These are phyloP conservation scores for Oligia fasciuncula DNA, from an alignment of 2,888 invertebrate species.

Conservation along the genomic window DNA sequence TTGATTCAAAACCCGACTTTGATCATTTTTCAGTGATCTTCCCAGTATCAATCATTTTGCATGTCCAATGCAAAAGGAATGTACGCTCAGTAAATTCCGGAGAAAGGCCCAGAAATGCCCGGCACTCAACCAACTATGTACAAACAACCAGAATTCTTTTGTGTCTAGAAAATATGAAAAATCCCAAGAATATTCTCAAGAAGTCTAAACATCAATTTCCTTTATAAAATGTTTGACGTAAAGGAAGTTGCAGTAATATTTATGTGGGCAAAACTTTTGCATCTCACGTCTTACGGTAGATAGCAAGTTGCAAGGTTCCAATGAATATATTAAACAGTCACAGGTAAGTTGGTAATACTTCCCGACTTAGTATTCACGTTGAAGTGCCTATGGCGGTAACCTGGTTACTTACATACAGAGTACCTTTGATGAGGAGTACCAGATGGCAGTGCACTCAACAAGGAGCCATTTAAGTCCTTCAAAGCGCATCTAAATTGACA, in stretches of 20 bases:
- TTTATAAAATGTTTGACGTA: constrained; percentile 56
- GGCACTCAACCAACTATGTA: constrained; percentile 10
- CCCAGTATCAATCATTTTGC: constrained; percentile 8
- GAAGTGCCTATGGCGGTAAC: constrained; percentile 71
- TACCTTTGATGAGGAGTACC: constrained; percentile 60
- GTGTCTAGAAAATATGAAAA: constrained; percentile 31
- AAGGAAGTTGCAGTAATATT: constrained; percentile 62
- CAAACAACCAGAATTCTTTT: constrained; percentile 26
- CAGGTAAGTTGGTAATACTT: constrained; percentile 74
- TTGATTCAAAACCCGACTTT: constrained; percentile 7
- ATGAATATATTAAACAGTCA: constrained; percentile 84
- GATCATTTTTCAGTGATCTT: constrained; percentile 14
- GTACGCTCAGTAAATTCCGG: constrained; percentile 10
- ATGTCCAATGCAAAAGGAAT: background rate
- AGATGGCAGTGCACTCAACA: constrained; percentile 48
- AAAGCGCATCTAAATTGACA: constrained; percentile 52
- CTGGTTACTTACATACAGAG: constrained; percentile 69
- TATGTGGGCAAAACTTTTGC: constrained; percentile 73
- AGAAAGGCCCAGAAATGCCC: constrained; percentile 12
- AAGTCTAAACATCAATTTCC: constrained; percentile 54
- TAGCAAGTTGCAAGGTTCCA: constrained; percentile 78
- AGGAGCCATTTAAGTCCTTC: constrained; percentile 43
- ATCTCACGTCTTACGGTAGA: constrained; percentile 74
- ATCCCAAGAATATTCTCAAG: constrained; percentile 43
- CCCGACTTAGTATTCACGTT: constrained; percentile 81